phyloP scores from a whole-genome alignment of 2,888 invertebrate genomes.

The Stictocephala bisonia region DNA sequence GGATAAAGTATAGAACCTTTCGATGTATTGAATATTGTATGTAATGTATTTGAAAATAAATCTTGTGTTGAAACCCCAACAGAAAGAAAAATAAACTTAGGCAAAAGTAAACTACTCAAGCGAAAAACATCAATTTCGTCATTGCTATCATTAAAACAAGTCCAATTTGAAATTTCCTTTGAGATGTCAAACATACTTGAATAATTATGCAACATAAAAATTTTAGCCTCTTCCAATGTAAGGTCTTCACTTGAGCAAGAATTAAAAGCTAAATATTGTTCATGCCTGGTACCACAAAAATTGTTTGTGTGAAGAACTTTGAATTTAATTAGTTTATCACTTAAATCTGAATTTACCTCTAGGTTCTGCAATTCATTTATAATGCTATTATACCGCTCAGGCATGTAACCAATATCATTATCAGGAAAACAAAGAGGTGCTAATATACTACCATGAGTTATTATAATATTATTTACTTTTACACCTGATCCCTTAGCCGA shows the following conservation, averaged over 20 bases:
- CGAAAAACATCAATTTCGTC: too few relatives aligned
- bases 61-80: not conserved
- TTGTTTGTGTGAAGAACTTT: too few relatives aligned
- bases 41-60: not conserved
- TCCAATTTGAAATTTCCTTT: not conserved
- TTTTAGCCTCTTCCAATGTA: constrained; percentile 2
- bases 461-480: constrained; percentile 6
- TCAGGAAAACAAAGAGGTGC: not conserved
- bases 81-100: not conserved
- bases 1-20: too few relatives aligned
- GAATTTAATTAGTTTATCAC: too few relatives aligned
- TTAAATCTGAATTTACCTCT: too few relatives aligned
- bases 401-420: too few relatives aligned
- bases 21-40: not conserved
- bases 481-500: not conserved
- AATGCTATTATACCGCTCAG: too few relatives aligned
- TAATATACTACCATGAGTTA: constrained; percentile 4
- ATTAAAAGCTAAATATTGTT: too few relatives aligned
- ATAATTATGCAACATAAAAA: not conserved
- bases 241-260: too few relatives aligned
- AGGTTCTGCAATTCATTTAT: too few relatives aligned
- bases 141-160: not conserved
- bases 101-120: too few relatives aligned
- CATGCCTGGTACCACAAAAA: too few relatives aligned
- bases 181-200: not conserved